phyloP scores from a whole-genome alignment of 2,888 invertebrate genomes.

The Paralinhomoeus sp. region DNA sequence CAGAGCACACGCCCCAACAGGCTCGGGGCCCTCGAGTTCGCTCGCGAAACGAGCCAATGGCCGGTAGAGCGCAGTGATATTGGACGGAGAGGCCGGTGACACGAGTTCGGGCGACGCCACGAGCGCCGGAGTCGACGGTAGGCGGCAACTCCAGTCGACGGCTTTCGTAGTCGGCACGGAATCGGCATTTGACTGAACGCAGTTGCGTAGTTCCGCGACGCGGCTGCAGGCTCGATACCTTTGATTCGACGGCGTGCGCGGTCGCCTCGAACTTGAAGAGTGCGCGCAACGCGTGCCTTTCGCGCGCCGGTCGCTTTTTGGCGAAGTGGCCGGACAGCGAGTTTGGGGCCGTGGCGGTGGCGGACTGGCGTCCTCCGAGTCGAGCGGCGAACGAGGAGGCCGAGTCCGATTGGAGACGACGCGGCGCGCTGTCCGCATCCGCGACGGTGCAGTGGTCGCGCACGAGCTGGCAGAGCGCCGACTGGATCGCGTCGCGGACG shows the following conservation, averaged over 20 bases:
- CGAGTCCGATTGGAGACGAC: too few species aligned
- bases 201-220: too few species aligned
- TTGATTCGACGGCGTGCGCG: conserved; percentile 34
- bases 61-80: conserved; percentile 46
- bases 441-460: conserved; percentile 48
- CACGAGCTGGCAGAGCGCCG: conserved; percentile 58
- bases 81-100: conserved; percentile 37
- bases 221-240: too few species aligned
- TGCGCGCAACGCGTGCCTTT: too few species aligned
- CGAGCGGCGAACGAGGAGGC: too few species aligned
- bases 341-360: background rate
- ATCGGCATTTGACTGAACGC: too few species aligned
- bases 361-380: too few species aligned
- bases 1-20: conserved; percentile 9
- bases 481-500: conserved; percentile 70
- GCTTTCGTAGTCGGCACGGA: too few species aligned
- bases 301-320: conserved; percentile 24
- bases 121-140: too few species aligned
- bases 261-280: conserved; percentile 50
- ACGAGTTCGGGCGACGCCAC: conserved; percentile 34
- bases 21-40: conserved; percentile 31
- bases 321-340: conserved; percentile 30
- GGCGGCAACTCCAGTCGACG: too few species aligned
- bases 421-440: too few species aligned
- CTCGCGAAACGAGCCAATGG: conserved; percentile 57